phyloP scores from a whole-genome alignment of 2,113 vertebrate species.

The Actinemys pallida region DNA sequence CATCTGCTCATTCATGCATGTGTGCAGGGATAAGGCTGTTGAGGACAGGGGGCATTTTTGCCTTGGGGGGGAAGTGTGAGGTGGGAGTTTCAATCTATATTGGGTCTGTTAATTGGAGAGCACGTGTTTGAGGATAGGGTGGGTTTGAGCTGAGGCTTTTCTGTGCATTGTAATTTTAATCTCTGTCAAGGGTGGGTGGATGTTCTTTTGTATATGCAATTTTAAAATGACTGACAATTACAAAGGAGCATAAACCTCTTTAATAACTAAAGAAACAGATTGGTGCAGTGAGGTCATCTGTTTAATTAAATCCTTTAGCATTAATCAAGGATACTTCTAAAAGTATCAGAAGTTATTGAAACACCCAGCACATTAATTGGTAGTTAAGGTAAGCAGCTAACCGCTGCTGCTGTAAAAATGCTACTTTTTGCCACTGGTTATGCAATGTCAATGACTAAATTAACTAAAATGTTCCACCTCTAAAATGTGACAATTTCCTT shows the following conservation, averaged over 20 bases:
- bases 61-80: background rate
- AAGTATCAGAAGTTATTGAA: background rate
- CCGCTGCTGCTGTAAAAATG: background rate
- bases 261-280: background rate
- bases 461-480: background rate
- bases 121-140: background rate
- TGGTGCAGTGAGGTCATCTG: background rate
- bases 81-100: background rate
- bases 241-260: background rate
- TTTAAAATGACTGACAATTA: background rate
- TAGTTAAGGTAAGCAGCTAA: background rate
- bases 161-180: background rate
- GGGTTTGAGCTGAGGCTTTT: background rate
- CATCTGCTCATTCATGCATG: accelerated
- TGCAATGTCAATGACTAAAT: background rate
- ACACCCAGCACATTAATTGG: accelerated
- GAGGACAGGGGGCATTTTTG: background rate
- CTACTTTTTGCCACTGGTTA: background rate
- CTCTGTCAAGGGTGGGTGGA: background rate
- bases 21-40: accelerated
- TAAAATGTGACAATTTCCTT: background rate
- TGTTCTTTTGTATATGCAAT: background rate
- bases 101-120: background rate
- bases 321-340: background rate
- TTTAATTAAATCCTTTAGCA: background rate